Evolutionary conservation across 2,113 vertebrate species (phyloP).

Genomic region (Callipepla californica): DNA sequence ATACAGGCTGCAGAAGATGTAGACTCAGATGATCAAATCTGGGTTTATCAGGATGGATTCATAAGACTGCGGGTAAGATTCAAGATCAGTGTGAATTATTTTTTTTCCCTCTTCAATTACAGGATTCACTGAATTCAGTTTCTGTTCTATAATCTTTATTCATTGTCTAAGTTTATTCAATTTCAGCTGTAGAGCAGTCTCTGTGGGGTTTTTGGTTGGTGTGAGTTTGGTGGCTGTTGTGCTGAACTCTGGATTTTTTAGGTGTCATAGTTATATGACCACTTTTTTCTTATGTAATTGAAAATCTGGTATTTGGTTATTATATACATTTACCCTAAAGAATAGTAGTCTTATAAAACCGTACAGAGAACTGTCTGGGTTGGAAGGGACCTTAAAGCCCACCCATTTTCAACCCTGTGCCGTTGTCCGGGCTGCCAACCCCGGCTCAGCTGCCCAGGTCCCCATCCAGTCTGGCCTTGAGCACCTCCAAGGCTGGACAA

Average conservation of each 20-base stretch:
- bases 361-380: neutral
- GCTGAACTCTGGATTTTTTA: neutral
- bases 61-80: constrained; percentile 88
- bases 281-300: neutral
- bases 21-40: constrained; percentile 88
- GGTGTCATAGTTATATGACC: neutral
- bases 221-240: neutral
- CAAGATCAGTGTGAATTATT: neutral
- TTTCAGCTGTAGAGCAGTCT: neutral
- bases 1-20: constrained; percentile 88
- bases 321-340: neutral
- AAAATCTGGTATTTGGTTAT: neutral
- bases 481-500: neutral
- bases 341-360: neutral
- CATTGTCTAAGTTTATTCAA: neutral
- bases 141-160: neutral
- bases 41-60: constrained; percentile 90
- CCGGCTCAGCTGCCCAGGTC: neutral
- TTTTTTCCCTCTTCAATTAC: neutral
- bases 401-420: neutral
- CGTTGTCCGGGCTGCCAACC: neutral
- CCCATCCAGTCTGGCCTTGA: neutral
- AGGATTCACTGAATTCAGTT: neutral
- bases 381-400: neutral
- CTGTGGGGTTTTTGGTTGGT: neutral